Evolutionary conservation across 1,140 invertebrate genomes (phyloP).

Genomic region (Euura lappo): DNA sequence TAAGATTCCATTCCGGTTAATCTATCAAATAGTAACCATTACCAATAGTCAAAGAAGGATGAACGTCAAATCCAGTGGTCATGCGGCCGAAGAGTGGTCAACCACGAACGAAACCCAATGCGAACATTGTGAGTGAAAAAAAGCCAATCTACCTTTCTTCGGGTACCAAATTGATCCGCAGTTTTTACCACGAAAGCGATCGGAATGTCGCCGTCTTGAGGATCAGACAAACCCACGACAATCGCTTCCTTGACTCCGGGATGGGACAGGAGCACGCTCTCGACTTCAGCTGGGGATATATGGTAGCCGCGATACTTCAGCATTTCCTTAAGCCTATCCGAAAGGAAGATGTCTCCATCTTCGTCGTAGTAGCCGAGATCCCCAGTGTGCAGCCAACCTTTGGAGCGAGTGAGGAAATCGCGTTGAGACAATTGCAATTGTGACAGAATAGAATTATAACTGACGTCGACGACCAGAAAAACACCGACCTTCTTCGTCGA

Average conservation of each 20-base stretch:
- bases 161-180: constrained; percentile 33
- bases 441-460: constrained; percentile 46
- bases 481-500: constrained; percentile 59
- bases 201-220: constrained; percentile 64
- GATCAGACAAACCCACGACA: constrained; percentile 69
- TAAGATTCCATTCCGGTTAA: too few species aligned
- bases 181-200: constrained; percentile 63
- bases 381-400: constrained; percentile 73
- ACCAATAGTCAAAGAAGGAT: too few species aligned
- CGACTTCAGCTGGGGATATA: constrained; percentile 57
- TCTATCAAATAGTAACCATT: background rate
- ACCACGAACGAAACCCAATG: too few species aligned
- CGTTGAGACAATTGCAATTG: constrained; percentile 58
- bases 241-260: constrained; percentile 67
- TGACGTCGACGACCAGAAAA: background rate
- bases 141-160: constrained; percentile 26
- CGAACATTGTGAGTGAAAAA: too few species aligned
- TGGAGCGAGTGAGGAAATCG: constrained; percentile 26
- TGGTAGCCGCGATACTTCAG: constrained; percentile 69
- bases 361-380: constrained; percentile 70
- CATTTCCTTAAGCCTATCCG: constrained; percentile 70
- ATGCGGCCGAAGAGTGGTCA: background rate
- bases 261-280: constrained; percentile 68
- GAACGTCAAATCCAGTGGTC: too few species aligned
- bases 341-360: constrained; percentile 61